Conservation (phyloP, 2,888 invertebrate species). For the Scrobipalpa atriplicella region DNA sequence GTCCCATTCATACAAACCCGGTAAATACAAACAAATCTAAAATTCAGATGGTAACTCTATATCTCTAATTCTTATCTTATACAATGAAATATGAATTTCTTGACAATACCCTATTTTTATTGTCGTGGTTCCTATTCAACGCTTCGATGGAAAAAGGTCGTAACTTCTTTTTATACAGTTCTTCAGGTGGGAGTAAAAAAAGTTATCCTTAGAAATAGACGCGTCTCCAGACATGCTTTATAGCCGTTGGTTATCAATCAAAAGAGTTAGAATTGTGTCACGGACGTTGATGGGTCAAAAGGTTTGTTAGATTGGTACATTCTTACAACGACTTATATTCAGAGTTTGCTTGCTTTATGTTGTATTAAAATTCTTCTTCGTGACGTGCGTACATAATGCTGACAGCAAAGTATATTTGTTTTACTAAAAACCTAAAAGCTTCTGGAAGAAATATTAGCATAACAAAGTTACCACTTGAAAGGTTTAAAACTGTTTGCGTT, state of each 20-base stretch:
- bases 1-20: constrained; percentile 52
- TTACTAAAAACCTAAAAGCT: constrained; percentile 18
- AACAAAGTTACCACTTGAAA: constrained; percentile 20
- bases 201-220: constrained; percentile 39
- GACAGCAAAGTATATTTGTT: constrained; percentile 22
- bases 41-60: constrained; percentile 76
- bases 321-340: constrained; percentile 35
- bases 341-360: constrained; percentile 26
- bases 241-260: constrained; percentile 62
- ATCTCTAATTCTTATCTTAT: constrained; percentile 67
- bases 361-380: constrained; percentile 28
- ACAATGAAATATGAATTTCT: constrained; percentile 75
- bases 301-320: constrained; percentile 43
- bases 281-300: constrained; percentile 51
- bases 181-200: constrained; percentile 38
- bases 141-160: constrained; percentile 39
- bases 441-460: constrained; percentile 23
- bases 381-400: constrained; percentile 24
- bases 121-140: constrained; percentile 68
- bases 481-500: constrained; percentile 19
- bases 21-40: constrained; percentile 70
- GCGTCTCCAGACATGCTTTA: constrained; percentile 39
- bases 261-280: constrained; percentile 47
- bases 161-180: constrained; percentile 44
- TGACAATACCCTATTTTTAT: constrained; percentile 72